Conservation (phyloP, 92 coral and sea anemone genomes). For the Porites lobata region DNA sequence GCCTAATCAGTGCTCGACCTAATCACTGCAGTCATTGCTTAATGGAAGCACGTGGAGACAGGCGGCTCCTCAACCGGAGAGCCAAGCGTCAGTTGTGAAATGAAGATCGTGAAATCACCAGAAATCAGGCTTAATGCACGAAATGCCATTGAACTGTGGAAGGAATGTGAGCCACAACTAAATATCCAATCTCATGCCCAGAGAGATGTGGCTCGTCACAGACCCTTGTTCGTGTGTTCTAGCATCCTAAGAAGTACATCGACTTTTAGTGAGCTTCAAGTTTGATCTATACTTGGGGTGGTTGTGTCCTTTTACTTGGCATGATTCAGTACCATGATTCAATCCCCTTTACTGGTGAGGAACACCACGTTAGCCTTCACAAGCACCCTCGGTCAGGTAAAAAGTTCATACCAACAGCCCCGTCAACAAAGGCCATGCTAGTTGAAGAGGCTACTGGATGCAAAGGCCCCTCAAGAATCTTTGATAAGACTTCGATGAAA, state of each 20-base stretch:
- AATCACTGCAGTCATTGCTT: too few species aligned
- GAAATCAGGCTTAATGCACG: too few species aligned
- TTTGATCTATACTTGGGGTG: constrained; percentile 31
- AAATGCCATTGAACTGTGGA: too few species aligned
- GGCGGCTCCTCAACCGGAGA: too few species aligned
- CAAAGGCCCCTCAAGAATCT: constrained; percentile 59
- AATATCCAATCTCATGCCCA: too few species aligned
- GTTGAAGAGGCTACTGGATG: constrained; percentile 49
- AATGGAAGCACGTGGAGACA: too few species aligned
- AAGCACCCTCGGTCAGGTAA: constrained; percentile 62
- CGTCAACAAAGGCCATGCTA: constrained; percentile 53
- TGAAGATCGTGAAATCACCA: too few species aligned
- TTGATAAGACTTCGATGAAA: constrained; percentile 33
- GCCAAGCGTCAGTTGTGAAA: too few species aligned
- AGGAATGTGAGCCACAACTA: too few species aligned
- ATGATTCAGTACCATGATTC: constrained; percentile 34
- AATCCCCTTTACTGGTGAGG: constrained; percentile 34
- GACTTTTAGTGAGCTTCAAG: constrained; percentile 57
- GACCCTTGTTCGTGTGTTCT: neutral
- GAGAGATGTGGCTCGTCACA: too few species aligned
- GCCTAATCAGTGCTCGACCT: too few species aligned
- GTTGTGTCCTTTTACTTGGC: constrained; percentile 50
- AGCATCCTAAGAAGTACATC: constrained; percentile 56
- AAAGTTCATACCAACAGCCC: constrained; percentile 60
- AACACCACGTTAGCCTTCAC: constrained; percentile 68